Base-by-base conservation (phyloP, 2,888 invertebrate species). In the Autographa gamma region DNA sequence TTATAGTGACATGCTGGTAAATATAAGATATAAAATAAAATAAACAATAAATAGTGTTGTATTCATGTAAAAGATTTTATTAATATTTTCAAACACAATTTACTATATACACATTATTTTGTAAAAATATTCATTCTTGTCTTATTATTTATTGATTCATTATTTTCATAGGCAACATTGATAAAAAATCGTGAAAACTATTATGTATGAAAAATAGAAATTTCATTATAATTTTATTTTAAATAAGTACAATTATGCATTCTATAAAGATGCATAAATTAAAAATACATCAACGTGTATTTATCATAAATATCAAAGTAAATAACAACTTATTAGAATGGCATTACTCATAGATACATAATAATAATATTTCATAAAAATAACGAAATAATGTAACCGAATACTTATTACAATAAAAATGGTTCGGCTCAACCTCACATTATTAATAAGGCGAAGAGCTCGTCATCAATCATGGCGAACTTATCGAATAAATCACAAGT, bases 61-160 rank as follows among this genome's bases (percentile, higher is more conserved):
- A 80, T 88, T 88, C 87, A 90, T 95, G 93, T 95, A 94, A 95
- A 95, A 95, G 93, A 91, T 93, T 95, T 95, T 94, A 94, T 93
- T 94, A 92, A 93, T 95, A 93, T 93, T 92, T 87, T 94, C 93
- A 93, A 95, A 95, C 95, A 94, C 93, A 93, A 92, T 94, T 94
- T 92, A 89, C 93, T 95, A 95, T 95, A 91, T 95, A 95, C 95
- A 95, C 92, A 94, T 95, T 95, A 95, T 91, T 93, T 94, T 95
- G 95, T 95, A 95, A 95, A 95, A 95, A 95, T 95, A 95, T 95
- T 93, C 91, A 94, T 93, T 94, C 92, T 95, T 91, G 92, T 94
- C 94, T 95, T 94, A 93, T 91, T 92, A 93, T 89, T 92, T 93
- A 94, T 91, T 94, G 94, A 94, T 94, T 94, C 89, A 92, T 93